Evolutionary conservation across 2,113 vertebrate species (phyloP), one percentile per base, ranked within the genome.

Genomic region (Apodemus speciosus): DNA sequence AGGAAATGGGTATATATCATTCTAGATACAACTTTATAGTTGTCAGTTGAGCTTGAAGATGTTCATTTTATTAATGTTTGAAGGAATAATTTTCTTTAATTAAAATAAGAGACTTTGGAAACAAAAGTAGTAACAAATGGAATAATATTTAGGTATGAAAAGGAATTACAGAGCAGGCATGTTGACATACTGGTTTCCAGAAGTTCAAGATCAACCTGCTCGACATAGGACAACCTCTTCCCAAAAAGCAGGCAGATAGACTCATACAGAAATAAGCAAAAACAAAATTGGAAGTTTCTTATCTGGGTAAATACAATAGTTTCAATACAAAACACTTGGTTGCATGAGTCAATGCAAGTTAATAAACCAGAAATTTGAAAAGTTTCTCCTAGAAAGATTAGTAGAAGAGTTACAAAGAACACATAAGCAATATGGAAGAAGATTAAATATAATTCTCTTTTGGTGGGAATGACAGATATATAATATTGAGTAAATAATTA

Each of bases 301-400:
- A 51, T 72, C n/a, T 89, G 21, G 69, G 85, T 92, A 95, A 79
- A 77, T 85, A 85, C 66, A 72, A 76, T 86, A 53, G 49, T 81
- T 87, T 85, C 76, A 88, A 83, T 84, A 84, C 16, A 89, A 79
- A 89, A 92, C 49, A 83, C 58, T 92, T 62, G n/a, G 69, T 51
- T 85, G 40, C 13, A 53, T 23, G 38, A 83, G 40, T 86, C 20
- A 71, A 15, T 62, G 35, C 85, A 81, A 87, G 25, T 81, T 49
- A 90, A 86, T 56, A 62, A 15, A 92, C 15, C 58, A 60, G 21
- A 69, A 84, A n/a, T 77, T 87, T 83, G 68, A 92, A 76, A 27
- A 92, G 40, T n/a, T 69, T 94, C 18, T 58, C 16, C n/a, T 38
- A 69, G 64, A 86, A 85, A 72, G 53, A 84, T 58, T 40, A 10